A percentile compares a stretch with the other conserved stretches of the same genome.
These are phyloP conservation scores for Trichechus manatus DNA, from an alignment of 2,113 vertebrate genomes.

Conservation along the genomic window DNA sequence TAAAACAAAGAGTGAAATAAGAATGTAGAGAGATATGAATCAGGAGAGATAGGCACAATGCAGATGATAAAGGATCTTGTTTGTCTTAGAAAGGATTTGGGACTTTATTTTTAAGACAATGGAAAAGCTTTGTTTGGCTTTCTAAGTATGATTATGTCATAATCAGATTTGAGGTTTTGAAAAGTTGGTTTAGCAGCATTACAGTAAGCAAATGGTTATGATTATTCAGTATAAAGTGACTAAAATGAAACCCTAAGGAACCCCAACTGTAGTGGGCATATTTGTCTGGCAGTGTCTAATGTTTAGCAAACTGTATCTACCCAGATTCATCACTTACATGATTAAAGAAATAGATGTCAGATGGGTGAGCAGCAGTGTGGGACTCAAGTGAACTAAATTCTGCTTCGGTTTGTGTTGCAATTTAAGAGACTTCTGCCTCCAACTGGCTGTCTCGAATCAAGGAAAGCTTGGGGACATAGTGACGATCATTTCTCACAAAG, in stretches of 20 bases:
- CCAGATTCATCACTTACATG: background rate
- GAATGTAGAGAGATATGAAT: background rate
- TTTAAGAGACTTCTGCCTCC: background rate
- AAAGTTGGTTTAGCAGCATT: background rate
- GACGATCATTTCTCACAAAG: background rate
- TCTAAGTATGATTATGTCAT: background rate
- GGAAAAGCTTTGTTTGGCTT: background rate
- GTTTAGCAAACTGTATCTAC: background rate
- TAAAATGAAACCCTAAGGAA: background rate
- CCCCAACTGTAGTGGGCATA: accelerated
- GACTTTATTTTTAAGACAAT: background rate
- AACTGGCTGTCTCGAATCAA: background rate
- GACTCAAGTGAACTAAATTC: background rate
- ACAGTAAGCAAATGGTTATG: background rate
- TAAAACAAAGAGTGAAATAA: background rate
- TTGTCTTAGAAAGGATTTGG: background rate
- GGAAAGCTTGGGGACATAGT: background rate
- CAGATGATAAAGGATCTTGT: background rate
- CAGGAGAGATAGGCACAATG: background rate
- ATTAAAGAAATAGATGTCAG: background rate
- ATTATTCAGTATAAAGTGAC: background rate
- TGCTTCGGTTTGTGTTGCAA: background rate
- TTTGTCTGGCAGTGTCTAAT: background rate
- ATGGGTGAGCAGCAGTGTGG: background rate
- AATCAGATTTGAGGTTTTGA: background rate